These are phyloP conservation scores for Mesocentrotus franciscanus DNA, from an alignment of 53 echinoderm and acorn worm species.

Conservation along the genomic window DNA sequence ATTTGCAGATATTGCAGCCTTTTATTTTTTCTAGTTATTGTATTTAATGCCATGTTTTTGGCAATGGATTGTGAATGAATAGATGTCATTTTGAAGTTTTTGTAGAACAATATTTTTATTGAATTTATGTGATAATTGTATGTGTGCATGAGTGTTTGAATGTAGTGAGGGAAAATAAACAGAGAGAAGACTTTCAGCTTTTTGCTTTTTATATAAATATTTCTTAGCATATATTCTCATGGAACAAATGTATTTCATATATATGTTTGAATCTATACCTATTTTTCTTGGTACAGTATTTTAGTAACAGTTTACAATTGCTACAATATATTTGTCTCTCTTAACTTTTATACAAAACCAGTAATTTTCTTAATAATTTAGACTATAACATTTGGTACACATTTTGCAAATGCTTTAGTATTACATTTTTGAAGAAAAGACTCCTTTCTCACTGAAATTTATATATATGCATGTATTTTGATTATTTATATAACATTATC, in stretches of 20 bases:
- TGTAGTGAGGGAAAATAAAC: conserved; percentile 25
- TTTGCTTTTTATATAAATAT: conserved; percentile 65
- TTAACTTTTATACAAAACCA: conserved; percentile 68
- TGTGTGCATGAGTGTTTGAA: conserved; percentile 68
- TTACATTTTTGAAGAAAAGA: conserved; percentile 66
- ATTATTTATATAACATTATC: conserved; percentile 68
- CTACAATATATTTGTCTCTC: conserved; percentile 69
- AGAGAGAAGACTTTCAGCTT: conserved; percentile 59
- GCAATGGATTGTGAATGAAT: conserved; percentile 35
- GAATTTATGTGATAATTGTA: conserved; percentile 55
- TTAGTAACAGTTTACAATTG: conserved; percentile 66
- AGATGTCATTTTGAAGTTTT: conserved; percentile 54
- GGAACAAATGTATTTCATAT: conserved; percentile 70
- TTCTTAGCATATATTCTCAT: conserved; percentile 64
- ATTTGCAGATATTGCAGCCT: conserved; percentile 55
- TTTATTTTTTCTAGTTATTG: conserved; percentile 53
- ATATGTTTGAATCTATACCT: conserved; percentile 71
- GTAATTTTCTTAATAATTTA: conserved; percentile 65
- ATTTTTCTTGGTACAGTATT: conserved; percentile 72
- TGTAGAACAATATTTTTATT: conserved; percentile 54
- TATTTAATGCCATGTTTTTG: conserved; percentile 40
- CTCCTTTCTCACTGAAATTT: conserved; percentile 66
- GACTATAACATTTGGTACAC: conserved; percentile 67
- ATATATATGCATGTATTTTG: conserved; percentile 71
- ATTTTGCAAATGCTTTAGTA: conserved; percentile 71